Evolutionary conservation across 1,140 invertebrate genomes (phyloP), one percentile per base, ranked within the genome.

Genomic region (Drosophila bocki): DNA sequence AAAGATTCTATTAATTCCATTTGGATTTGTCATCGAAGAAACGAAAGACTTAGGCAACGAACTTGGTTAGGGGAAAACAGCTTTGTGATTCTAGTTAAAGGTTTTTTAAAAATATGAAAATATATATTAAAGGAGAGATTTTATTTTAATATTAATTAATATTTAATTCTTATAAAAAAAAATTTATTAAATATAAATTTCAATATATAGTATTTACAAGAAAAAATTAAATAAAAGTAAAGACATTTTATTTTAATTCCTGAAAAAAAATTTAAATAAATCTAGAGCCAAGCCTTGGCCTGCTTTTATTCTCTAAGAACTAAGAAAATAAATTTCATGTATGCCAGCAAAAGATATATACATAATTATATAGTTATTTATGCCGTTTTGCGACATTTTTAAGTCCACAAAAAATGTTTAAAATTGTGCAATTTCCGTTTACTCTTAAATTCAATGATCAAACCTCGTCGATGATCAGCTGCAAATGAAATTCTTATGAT

Each of bases 41-140:
- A 56, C 71, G 56, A 82, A 82, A 82, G 76, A 87, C 83, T 87
- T 74, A 56, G 64, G 63, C 79, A 68, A 87, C 83, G 50, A 87
- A 88, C 80, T 79, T 78, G 63, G 1, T 11, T 3, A 7, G 6
- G 53, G 8, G 8, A 37, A 26, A 26, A 11, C 1, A 22, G 0
- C 0, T 0, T 37, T 22, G 6, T 19, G 4, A 9, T 0, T 4
- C 3, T 13, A 5, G 7, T 54, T 37, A 0, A 22, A 19, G 1
- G 8, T n/a, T n/a, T 35, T 50, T 15, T 29, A 3, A 19, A 13
- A 12, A 13, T 7, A 22, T 22, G 22, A 22, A 22, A 22, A 22
- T 22, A 22, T 22, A 22, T 22, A 11, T 19, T 9, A 4, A 44
- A 42, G 8, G 1, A 17, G 17, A 42, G 17, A 17, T 3, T 17